These are phyloP conservation scores for Speoplatyrhinus poulsoni DNA, from an alignment of 2,113 vertebrate genomes.

Conservation along the genomic window DNA sequence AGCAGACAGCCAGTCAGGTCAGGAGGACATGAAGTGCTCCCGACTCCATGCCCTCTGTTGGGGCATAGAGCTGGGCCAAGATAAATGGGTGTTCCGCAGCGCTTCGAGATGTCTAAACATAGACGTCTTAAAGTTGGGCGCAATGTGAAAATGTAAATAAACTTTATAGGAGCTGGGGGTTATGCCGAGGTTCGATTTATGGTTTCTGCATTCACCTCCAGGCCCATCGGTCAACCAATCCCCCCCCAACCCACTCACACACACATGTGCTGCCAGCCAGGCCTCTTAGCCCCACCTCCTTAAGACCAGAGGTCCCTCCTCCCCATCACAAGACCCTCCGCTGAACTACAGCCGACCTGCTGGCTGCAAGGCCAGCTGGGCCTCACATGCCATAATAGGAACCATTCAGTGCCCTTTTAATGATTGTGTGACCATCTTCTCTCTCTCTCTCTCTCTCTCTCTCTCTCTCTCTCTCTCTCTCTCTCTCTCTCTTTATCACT, in stretches of 20 bases:
- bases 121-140: slow-evolving; percentile 71
- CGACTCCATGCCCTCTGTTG: slow-evolving; percentile 38
- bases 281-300: slow-evolving; percentile 35
- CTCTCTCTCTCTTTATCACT: neutral
- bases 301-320: slow-evolving; percentile 42
- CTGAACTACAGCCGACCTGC: slow-evolving; percentile 91
- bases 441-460: neutral
- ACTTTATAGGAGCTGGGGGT: slow-evolving; percentile 80
- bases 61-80: slow-evolving; percentile 35
- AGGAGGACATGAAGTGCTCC: slow-evolving; percentile 56
- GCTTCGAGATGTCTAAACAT: slow-evolving; percentile 76
- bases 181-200: slow-evolving; percentile 82
- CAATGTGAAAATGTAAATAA: slow-evolving; percentile 86
- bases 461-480: neutral
- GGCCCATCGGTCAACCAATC: slow-evolving; percentile 83
- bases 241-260: slow-evolving; percentile 32
- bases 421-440: slow-evolving; percentile 59
- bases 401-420: slow-evolving; percentile 69
- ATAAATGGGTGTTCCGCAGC: slow-evolving; percentile 52
- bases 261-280: neutral
- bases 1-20: slow-evolving; percentile 53
- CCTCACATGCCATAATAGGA: slow-evolving; percentile 78
- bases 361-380: slow-evolving; percentile 88
- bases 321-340: slow-evolving; percentile 83
- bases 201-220: slow-evolving; percentile 80